Conservation (phyloP, 2,113 vertebrate species). For the Melierax canorus region DNA sequence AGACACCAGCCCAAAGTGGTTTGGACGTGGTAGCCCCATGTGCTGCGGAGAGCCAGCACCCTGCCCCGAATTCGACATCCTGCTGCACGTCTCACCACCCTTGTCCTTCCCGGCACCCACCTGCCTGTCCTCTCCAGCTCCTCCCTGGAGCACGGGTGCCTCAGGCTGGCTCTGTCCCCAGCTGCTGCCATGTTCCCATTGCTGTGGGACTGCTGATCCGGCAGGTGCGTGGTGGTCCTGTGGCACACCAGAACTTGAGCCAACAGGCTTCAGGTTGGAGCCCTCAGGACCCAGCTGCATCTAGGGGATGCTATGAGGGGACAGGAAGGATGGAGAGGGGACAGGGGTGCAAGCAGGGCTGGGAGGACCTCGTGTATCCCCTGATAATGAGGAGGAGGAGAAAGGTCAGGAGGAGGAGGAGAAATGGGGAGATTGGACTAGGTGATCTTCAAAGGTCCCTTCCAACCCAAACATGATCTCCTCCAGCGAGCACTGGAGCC, state of each 20-base stretch:
- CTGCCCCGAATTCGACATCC: neutral
- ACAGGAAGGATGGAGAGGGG: neutral
- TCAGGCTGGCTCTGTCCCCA: neutral
- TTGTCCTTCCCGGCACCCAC: slow-evolving; percentile 36
- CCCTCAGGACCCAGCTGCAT: neutral
- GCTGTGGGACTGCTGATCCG: neutral
- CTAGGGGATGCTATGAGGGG: neutral
- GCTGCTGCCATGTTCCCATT: neutral
- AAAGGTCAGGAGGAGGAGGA: neutral
- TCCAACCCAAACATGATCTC: neutral
- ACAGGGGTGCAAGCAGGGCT: neutral
- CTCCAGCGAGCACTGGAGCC: neutral
- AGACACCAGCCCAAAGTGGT: neutral
- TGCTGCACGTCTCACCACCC: neutral
- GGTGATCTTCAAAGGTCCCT: neutral
- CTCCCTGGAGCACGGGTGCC: neutral
- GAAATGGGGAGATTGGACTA: neutral
- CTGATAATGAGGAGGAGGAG: neutral
- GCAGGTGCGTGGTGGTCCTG: slow-evolving; percentile 2
- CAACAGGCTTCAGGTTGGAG: neutral
- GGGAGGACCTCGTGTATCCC: neutral
- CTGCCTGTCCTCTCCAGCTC: slow-evolving; percentile 74
- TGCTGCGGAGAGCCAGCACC: neutral
- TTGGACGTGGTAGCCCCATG: neutral
- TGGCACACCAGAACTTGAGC: neutral